A percentile compares a stretch with the other conserved stretches of the same genome.
Conservation (phyloP, 92 coral and sea anemone genomes). For the Palythoa caribaeorum region DNA sequence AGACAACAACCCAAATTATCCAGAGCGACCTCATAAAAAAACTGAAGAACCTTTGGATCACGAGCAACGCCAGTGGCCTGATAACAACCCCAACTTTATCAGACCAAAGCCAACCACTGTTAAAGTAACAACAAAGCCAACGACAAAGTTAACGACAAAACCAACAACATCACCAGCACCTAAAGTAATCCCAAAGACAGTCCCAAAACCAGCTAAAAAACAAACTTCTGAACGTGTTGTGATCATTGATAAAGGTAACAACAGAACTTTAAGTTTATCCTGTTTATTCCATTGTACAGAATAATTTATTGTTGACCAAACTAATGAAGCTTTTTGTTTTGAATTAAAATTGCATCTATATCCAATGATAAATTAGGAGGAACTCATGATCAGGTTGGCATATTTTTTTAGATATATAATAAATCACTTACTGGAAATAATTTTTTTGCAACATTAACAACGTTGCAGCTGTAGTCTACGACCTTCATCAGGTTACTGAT, state of each 20-base stretch:
- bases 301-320: too few relatives aligned
- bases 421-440: too few relatives aligned
- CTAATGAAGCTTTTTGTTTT: too few relatives aligned
- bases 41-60: conserved; percentile 44
- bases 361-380: too few relatives aligned
- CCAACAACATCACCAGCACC: conserved; percentile 31
- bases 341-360: too few relatives aligned
- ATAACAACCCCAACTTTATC: conserved; percentile 18
- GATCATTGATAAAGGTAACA: conserved; percentile 38
- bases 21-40: conserved; percentile 53
- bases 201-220: conserved; percentile 26
- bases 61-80: conserved; percentile 36
- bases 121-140: conserved; percentile 38
- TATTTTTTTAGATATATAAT: too few relatives aligned
- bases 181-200: conserved; percentile 53
- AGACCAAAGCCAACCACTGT: conserved; percentile 12
- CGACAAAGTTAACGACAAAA: conserved; percentile 28
- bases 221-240: conserved; percentile 23
- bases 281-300: not conserved
- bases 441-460: too few relatives aligned
- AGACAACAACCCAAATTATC: conserved; percentile 92
- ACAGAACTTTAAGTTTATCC: not conserved
- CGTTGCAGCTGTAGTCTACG: too few relatives aligned
- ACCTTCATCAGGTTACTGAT: too few relatives aligned
- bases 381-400: too few relatives aligned